phyloP scores from a whole-genome alignment of 1,140 invertebrate genomes.

The Zaprionus africanus region DNA sequence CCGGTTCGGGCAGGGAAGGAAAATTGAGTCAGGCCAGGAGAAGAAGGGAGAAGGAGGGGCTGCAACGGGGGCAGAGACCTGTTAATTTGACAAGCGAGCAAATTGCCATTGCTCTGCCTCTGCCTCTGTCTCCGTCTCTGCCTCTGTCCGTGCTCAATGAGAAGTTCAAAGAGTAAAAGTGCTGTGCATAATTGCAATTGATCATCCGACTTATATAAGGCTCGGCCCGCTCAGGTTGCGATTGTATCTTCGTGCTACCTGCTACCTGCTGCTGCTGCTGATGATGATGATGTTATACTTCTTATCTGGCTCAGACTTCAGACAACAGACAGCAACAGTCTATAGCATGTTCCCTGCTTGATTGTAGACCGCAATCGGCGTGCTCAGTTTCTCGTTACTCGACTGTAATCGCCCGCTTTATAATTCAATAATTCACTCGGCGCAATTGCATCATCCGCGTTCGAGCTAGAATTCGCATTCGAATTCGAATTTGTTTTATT shows the following conservation, averaged over 20 bases:
- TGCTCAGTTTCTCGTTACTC: not conserved
- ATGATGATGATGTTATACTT: not conserved
- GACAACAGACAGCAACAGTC: no score
- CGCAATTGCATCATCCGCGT: conserved; percentile 19
- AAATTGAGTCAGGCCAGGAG: not conserved
- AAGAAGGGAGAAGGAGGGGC: not conserved
- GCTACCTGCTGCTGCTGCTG: not conserved
- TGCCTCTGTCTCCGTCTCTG: conserved; percentile 2
- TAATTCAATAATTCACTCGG: not conserved
- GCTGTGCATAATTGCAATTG: conserved; percentile 24
- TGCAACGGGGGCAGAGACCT: conserved; percentile 7
- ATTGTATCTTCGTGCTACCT: not conserved
- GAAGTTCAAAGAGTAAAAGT: conserved; percentile 19
- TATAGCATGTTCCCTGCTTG: not conserved
- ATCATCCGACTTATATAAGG: conserved; percentile 9
- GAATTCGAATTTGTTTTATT: conserved; percentile 8
- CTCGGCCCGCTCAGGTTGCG: not conserved
- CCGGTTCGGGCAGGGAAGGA: not conserved
- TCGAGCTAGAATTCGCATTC: no score
- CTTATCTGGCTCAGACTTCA: not conserved
- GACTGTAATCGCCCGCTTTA: not conserved
- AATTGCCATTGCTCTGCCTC: conserved; percentile 16
- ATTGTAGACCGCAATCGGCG: not conserved
- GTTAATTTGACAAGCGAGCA: conserved; percentile 46
- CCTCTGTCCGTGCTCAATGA: conserved; percentile 3